A percentile compares a stretch with the other conserved stretches of the same genome.
Evolutionary conservation across 2,113 vertebrate genomes (phyloP).

Genomic region (Shinisaurus crocodilurus): DNA sequence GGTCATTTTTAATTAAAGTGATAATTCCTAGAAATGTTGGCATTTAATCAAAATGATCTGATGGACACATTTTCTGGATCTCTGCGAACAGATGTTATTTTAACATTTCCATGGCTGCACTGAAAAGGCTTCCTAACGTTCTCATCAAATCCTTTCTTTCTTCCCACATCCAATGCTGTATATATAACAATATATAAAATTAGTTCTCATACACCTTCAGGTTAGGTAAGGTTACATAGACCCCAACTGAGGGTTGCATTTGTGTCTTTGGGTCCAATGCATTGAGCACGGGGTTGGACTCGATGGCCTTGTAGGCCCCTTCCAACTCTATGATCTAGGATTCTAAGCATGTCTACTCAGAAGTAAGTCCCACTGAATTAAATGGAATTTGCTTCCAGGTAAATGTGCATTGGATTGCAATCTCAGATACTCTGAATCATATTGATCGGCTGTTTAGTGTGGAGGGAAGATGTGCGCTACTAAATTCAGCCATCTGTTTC

Average conservation of each 20-base stretch:
- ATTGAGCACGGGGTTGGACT: too few relatives aligned
- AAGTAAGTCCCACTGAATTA: too few relatives aligned
- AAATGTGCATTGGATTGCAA: too few relatives aligned
- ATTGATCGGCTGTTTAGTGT: not conserved
- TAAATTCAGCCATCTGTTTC: not conserved
- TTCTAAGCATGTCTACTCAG: too few relatives aligned
- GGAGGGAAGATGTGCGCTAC: not conserved
- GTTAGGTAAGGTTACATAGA: not conserved
- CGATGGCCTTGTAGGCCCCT: too few relatives aligned
- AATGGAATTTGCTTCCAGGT: too few relatives aligned
- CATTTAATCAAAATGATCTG: not conserved
- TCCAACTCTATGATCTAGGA: too few relatives aligned
- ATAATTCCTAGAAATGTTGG: not conserved
- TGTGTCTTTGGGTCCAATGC: not conserved
- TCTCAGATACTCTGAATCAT: not conserved
- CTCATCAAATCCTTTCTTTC: not conserved
- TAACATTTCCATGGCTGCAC: not conserved
- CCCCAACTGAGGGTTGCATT: not conserved
- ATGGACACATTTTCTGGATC: not conserved
- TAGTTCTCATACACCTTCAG: not conserved
- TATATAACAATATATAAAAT: not conserved
- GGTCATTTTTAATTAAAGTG: not conserved
- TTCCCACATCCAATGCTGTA: too few relatives aligned
- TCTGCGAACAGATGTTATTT: not conserved
- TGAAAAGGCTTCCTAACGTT: not conserved